These are phyloP conservation scores for Dusona sp. DNA, from an alignment of 2,888 invertebrate genomes.

Conservation along the genomic window DNA sequence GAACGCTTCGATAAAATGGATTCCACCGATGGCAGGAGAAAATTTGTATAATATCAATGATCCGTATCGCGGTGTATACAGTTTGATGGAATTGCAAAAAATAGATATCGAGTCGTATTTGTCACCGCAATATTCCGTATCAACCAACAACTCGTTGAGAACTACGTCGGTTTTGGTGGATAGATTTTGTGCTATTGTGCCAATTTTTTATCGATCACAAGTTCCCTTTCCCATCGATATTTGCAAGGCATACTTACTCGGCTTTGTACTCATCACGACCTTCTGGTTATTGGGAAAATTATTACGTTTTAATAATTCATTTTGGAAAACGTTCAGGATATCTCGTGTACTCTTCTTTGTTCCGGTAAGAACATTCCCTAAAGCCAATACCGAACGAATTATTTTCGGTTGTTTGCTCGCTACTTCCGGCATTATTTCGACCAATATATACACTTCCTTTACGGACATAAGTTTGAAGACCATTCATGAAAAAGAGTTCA, in stretches of 20 bases:
- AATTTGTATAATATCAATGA: accelerated
- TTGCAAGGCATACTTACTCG: constrained; percentile 24
- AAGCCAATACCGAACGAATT: constrained; percentile 49
- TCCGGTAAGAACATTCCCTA: constrained; percentile 24
- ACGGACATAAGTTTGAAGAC: constrained; percentile 54
- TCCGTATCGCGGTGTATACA: neutral
- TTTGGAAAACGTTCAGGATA: constrained; percentile 60
- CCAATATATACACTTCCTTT: constrained; percentile 61
- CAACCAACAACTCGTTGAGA: constrained; percentile 19
- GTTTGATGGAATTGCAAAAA: constrained; percentile 13
- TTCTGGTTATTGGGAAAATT: constrained; percentile 34
- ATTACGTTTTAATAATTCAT: constrained; percentile 8
- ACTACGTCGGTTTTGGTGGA: constrained; percentile 29
- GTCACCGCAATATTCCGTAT: constrained; percentile 9
- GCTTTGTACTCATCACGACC: constrained; percentile 15
- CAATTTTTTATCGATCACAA: constrained; percentile 24
- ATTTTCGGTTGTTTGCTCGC: constrained; percentile 58
- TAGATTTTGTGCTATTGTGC: constrained; percentile 66
- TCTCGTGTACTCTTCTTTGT: constrained; percentile 59
- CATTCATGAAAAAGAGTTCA: constrained; percentile 28
- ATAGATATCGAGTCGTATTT: constrained; percentile 54
- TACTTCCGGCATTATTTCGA: constrained; percentile 43
- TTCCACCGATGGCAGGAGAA: neutral
- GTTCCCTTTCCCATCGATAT: constrained; percentile 6
- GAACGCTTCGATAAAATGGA: constrained; percentile 67